Base-by-base conservation (phyloP, 2,113 vertebrate species). In the Hydropotes inermis region DNA sequence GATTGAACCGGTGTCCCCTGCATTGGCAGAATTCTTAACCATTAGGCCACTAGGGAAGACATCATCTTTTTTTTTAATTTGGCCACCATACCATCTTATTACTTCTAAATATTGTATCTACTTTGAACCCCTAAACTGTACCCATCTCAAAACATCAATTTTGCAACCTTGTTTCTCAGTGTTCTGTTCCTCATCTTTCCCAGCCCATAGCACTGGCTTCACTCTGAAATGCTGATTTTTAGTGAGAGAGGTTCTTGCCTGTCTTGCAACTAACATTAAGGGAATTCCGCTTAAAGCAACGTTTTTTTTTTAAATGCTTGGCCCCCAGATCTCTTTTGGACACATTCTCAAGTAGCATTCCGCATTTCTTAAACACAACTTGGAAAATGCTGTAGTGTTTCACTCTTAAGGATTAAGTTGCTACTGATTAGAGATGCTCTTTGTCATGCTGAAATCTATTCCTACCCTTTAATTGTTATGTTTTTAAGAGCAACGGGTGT, bases 361-460 rank as follows among this genome's bases (percentile, higher is more conserved):
- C 5, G 55, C 7, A 60, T 33, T 50, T 87, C 92, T 70, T 28
- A 21, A 21, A 50, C 70, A 30, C 1, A n/a, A 23, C 19, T 19
- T 47, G 39, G 16, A 76, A 76, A 28, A 30, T 3, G 25, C 85
- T 30, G 21, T 6, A 15, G 25, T 14, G 10, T 36, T 23, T 16
- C 27, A 1, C 43, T 27, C 13, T 10, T 21, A 52, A 54, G 47
- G 54, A 57, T 1, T 4, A 52, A 8, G 39, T 50, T 2, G 11
- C 52, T 30, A 27, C 57, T 14, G 54, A n/a, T 0, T 6, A 17
- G 17, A 43, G 55, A 50, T 30, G 45, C 3, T 58, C 57, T 19
- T 21, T 4, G 8, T 7, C 36, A 3, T 0, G 0, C 0, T 7
- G 74, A 83, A 84, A 74, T 17, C 60, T 39, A 3, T 2, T 21